Evolutionary conservation across 1,140 invertebrate species (phyloP), one percentile per base, ranked within the genome.

Genomic region (Papilio glaucus): DNA sequence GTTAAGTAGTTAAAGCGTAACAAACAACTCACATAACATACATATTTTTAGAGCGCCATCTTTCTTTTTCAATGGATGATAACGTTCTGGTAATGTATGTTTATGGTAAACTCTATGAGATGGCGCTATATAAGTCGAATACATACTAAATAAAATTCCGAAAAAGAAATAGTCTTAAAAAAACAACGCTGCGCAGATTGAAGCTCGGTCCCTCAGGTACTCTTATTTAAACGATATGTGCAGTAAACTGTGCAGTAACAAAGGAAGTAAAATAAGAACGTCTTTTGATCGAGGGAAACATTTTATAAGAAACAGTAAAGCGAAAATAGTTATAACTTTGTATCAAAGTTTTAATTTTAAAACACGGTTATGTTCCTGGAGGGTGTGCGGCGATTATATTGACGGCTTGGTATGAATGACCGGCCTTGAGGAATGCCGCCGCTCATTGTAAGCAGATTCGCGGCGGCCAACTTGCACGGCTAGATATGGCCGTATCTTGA

Each of bases 401-500:
- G 65, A 24, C 45, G 65, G 65, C 41, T 15, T 18, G 79, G 80
- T 79, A 83, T 82, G 80, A 87, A 85, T 73, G 84, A 83, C 79
- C 85, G 85, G 85, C 85, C 85, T 89, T 89, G 83, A 87, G 87
- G 85, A 87, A 87, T 83, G 85, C 86, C 87, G 81, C 73, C 74
- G 72, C 71, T 77, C 80, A 79, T 81, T 76, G 79, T 80, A 72
- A 80, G 76, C 72, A 73, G 78, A 80, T 79, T 84, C 77, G 72
- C 81, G 69, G 69, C 72, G 74, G 69, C 69, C 57, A 76, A 71
- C 70, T 80, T 74, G 80, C 74, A 68, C 80, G 57, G 72, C 41
- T 60, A 75, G 75, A 78, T 81, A 74, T 53, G 72, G 75, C 77
- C 75, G 62, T 82, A 87, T 87, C 84, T 74, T 67, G 49, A 79